Base-by-base conservation (phyloP, 2,797 vertebrate genomes). In the Fringilla coelebs region DNA sequence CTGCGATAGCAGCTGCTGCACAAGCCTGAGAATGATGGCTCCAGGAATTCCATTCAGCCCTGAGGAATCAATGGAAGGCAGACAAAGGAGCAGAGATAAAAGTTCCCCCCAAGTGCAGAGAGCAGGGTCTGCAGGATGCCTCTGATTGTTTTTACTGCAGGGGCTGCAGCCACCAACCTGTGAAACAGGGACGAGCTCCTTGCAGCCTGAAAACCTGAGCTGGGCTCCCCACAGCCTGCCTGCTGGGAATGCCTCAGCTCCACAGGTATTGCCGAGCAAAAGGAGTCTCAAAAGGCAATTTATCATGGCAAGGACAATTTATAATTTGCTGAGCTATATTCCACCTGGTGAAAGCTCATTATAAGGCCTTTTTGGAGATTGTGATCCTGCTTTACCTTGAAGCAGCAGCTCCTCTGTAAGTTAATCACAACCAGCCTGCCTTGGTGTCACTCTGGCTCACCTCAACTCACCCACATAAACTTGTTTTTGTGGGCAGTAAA, bases 31-130 rank as follows among this genome's bases (percentile, higher is more conserved):
- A 89, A 61, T 61, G 92, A 96, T 67, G 85, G 95, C 93, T 87
- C 18, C 45, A 57, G 82, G 82, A 96, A 95, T 90, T 94, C 90
- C 92, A 86, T 92, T 94, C 89, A 95, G 83, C 73, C 49, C 88
- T 45, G 34, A 9, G n/a, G 40, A 95, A 95, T 96, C 88, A 89
- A 83, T 72, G 90, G 82, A 51, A 55, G 88, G 81, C 87, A 91
- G 89, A 92, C 72, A 96, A 95, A 80, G 51, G 73, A 57, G 65
- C 57, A 45, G 32, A 85, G 91, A 96, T 91, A 94, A 93, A 94
- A 94, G 84, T 82, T 87, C 61, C 51, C 88, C 88, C 85, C 93
- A 62, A 4, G 61, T 80, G 75, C 79, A 95, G 89, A 66, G 73
- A 92, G 61, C 43, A 74, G 76, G 85, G 93, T 12, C 65, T 48